A percentile compares a stretch with the other conserved stretches of the same genome.
Conservation (phyloP, 2,113 vertebrate genomes). For the Dasyprocta punctata region DNA sequence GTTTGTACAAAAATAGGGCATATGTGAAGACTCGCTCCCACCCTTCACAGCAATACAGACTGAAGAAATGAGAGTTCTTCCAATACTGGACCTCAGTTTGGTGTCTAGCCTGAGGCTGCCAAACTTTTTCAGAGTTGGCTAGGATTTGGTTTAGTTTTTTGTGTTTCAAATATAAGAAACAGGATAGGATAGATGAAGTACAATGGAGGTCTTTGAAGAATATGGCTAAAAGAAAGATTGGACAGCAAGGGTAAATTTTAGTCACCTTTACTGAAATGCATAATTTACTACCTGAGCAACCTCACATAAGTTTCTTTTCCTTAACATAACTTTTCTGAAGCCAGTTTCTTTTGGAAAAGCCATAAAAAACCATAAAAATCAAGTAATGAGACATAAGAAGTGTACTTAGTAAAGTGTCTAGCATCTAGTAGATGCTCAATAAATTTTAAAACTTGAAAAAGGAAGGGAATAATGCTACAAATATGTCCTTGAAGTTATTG, state of each 20-base stretch:
- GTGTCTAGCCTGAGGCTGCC: not conserved
- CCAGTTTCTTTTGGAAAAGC: conserved; percentile 11
- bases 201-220: not conserved
- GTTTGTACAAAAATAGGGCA: not conserved
- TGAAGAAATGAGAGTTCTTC: not conserved
- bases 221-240: not conserved
- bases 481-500: not conserved
- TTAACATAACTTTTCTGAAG: not conserved
- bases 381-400: conserved; percentile 34
- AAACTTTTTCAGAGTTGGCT: not conserved
- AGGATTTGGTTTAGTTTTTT: not conserved
- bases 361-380: not conserved
- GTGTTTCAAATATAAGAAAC: not conserved
- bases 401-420: not conserved
- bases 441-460: not conserved
- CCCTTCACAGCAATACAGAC: not conserved
- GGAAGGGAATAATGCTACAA: not conserved
- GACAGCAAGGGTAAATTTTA: not conserved
- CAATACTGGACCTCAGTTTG: not conserved
- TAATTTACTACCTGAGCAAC: not conserved
- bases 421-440: not conserved
- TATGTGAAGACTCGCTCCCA: rapidly evolving
- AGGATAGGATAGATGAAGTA: rapidly evolving
- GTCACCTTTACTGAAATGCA: not conserved
- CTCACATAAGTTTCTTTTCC: not conserved